These are phyloP conservation scores for Drosophila orena DNA, from an alignment of 1,140 invertebrate species.

Conservation along the genomic window DNA sequence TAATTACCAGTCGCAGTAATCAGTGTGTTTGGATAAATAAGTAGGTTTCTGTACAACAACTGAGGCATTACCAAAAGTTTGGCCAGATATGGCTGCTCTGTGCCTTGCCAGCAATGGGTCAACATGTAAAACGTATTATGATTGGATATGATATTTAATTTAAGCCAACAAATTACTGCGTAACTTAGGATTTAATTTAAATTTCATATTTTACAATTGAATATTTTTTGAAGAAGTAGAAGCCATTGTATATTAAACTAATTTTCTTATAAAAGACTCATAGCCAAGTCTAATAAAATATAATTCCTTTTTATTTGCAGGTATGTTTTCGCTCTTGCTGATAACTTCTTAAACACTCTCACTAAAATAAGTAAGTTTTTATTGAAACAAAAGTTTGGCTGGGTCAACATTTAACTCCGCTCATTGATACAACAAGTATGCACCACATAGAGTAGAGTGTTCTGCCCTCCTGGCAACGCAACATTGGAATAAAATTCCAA, in stretches of 20 bases:
- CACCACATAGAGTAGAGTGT: constrained; percentile 1
- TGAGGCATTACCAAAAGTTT: constrained; percentile 11
- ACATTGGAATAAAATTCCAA: constrained; percentile 14
- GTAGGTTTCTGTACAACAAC: constrained; percentile 45
- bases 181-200: no score
- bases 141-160: no score
- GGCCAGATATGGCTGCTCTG: neutral
- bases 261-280: no score
- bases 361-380: constrained; percentile 20
- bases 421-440: constrained; percentile 20
- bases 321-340: constrained; percentile 10
- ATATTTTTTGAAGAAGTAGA: no score
- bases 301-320: constrained; percentile 11
- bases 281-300: neutral
- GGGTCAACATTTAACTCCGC: neutral
- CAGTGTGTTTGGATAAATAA: constrained; percentile 55
- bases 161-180: no score
- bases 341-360: neutral
- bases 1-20: constrained; percentile 78
- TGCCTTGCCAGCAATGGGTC: neutral
- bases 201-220: no score
- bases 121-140: no score
- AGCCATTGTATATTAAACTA: no score
- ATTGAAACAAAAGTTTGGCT: constrained; percentile 6
- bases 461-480: constrained; percentile 1